Percentiles rank a stretch among this genome's conserved stretches.
These are phyloP conservation scores for Corythoichthys intestinalis DNA, from an alignment of 2,113 vertebrate genomes.

Conservation along the genomic window DNA sequence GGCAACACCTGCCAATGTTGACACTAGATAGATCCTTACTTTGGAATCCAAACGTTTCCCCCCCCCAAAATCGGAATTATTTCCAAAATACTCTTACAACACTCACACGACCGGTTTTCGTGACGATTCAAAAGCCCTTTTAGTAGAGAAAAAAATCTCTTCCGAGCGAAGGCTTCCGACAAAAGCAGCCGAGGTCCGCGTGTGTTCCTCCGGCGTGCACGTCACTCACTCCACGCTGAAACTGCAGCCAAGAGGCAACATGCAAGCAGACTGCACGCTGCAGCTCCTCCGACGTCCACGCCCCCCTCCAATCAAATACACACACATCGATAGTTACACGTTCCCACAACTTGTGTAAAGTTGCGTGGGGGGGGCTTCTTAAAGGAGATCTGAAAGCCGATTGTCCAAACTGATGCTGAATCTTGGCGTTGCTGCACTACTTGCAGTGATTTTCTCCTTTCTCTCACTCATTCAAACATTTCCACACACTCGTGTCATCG, in stretches of 20 bases:
- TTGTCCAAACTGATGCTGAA: background rate
- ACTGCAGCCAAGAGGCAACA: slow-evolving; percentile 51
- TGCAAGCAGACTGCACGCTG: slow-evolving; percentile 23
- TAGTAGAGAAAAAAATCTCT: background rate
- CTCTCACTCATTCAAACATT: slow-evolving; percentile 56
- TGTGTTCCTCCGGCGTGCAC: slow-evolving; percentile 46
- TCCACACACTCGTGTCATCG: slow-evolving; percentile 23
- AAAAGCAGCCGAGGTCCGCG: slow-evolving; percentile 12
- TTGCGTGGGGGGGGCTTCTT: slow-evolving; percentile 16
- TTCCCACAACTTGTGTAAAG: slow-evolving; percentile 48
- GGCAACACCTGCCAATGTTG: slow-evolving; percentile 50
- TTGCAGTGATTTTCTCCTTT: slow-evolving; percentile 4
- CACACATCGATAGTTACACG: slow-evolving; percentile 51
- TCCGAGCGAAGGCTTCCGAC: background rate
- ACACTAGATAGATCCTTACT: slow-evolving; percentile 27
- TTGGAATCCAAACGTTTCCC: slow-evolving; percentile 13
- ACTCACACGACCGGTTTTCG: slow-evolving; percentile 7
- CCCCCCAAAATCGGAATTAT: background rate
- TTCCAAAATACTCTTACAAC: slow-evolving; percentile 21
- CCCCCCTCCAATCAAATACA: slow-evolving; percentile 50
- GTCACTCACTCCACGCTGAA: slow-evolving; percentile 35
- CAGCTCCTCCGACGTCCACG: slow-evolving; percentile 59
- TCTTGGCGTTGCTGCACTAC: too few species aligned
- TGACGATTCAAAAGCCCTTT: background rate
- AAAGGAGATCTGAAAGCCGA: background rate